Conservation (phyloP, 2,113 vertebrate genomes). For the Delphinapterus leucas region DNA sequence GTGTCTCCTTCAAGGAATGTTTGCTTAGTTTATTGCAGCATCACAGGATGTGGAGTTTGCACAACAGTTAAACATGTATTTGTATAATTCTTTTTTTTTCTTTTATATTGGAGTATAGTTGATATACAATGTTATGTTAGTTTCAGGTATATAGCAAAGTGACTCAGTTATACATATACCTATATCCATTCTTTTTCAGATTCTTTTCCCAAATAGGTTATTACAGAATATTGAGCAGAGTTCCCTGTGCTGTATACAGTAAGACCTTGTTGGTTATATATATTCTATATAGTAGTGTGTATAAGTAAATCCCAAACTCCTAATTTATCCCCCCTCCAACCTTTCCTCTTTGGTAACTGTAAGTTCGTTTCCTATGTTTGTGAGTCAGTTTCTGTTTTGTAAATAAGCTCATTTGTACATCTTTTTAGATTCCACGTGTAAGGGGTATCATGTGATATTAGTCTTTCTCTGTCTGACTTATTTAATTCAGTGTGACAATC, state of each 20-base stretch:
- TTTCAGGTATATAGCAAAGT: not conserved
- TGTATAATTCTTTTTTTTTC: not conserved
- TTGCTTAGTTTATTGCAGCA: not conserved
- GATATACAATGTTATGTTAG: not conserved
- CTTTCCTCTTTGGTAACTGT: not conserved
- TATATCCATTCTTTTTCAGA: not conserved
- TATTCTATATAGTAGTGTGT: not conserved
- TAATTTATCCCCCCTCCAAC: not conserved
- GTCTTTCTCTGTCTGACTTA: not conserved
- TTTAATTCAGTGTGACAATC: not conserved
- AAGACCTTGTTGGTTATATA: not conserved
- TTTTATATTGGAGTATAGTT: not conserved
- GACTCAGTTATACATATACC: not conserved
- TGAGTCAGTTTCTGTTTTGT: not conserved
- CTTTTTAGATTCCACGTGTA: not conserved
- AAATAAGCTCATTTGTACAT: not conserved
- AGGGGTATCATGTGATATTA: not conserved
- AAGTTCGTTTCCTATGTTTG: not conserved
- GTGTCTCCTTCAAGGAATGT: not conserved
- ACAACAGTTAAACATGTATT: not conserved
- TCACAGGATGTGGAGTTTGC: not conserved
- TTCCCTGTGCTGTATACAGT: not conserved
- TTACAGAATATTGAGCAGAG: not conserved
- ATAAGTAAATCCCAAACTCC: not conserved
- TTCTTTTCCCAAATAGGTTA: not conserved